Percentiles rank a stretch among this genome's conserved stretches.
phyloP scores from a whole-genome alignment of 2,888 invertebrate genomes.

The Nebria brevicollis region DNA sequence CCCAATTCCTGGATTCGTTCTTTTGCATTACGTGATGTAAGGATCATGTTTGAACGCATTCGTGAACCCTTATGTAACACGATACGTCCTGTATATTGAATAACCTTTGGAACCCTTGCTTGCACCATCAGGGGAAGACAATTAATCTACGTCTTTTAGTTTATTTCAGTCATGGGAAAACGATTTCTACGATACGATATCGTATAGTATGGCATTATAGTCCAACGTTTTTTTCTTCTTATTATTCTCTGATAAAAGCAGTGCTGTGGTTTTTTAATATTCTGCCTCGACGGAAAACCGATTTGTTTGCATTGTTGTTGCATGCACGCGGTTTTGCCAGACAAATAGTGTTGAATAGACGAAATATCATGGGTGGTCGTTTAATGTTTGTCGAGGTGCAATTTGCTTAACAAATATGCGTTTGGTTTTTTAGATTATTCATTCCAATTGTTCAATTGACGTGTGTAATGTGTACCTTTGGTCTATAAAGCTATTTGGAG shows the following conservation, averaged over 20 bases:
- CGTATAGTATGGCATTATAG: neutral
- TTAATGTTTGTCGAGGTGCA: neutral
- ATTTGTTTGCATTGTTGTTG: slow-evolving; percentile 32
- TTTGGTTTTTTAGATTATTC: neutral
- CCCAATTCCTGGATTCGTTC: slow-evolving; percentile 10
- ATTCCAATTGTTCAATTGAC: neutral
- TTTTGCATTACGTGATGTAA: slow-evolving; percentile 8
- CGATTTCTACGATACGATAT: slow-evolving; percentile 33
- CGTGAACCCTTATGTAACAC: slow-evolving; percentile 51
- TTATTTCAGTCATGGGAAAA: slow-evolving; percentile 46
- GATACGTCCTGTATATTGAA: slow-evolving; percentile 50
- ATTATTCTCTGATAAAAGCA: slow-evolving; percentile 20
- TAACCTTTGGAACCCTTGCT: slow-evolving; percentile 53
- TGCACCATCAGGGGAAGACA: slow-evolving; percentile 38
- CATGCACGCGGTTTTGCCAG: slow-evolving; percentile 26
- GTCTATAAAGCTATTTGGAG: neutral
- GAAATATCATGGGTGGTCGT: neutral
- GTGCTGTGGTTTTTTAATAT: slow-evolving; percentile 26
- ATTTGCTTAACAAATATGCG: neutral
- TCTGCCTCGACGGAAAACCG: slow-evolving; percentile 20
- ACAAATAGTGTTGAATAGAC: slow-evolving; percentile 12
- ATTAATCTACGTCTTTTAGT: slow-evolving; percentile 45
- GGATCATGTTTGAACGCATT: neutral
- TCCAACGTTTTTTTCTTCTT: neutral
- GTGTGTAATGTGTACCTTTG: neutral